Percentiles rank a stretch among this genome's conserved stretches.
phyloP scores from a whole-genome alignment of 2,113 vertebrate genomes.

The Charadrius vociferus region DNA sequence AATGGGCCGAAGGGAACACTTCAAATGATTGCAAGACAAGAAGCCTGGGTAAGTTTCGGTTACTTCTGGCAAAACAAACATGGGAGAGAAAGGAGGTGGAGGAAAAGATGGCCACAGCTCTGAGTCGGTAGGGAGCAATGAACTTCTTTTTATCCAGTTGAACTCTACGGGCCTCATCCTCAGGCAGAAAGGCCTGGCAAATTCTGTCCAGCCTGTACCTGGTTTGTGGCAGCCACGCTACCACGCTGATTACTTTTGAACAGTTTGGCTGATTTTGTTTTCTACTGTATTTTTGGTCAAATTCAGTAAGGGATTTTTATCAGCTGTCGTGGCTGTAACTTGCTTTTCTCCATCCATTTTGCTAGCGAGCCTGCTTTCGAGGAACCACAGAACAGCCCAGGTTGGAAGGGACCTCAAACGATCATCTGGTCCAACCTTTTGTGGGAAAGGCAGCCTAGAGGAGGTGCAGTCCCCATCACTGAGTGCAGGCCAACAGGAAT shows the following conservation, averaged over 20 bases:
- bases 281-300: neutral
- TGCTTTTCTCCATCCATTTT: neutral
- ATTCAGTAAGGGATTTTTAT: neutral
- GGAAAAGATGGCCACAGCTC: neutral
- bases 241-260: neutral
- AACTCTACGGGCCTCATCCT: neutral
- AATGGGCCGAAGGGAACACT: neutral
- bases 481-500: neutral
- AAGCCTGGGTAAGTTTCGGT: neutral
- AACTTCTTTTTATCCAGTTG: neutral
- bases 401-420: neutral
- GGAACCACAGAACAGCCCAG: neutral
- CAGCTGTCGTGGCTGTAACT: neutral
- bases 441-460: neutral
- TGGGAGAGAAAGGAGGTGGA: neutral
- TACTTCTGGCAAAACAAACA: neutral
- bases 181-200: neutral
- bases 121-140: neutral
- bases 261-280: neutral
- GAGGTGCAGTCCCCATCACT: neutral
- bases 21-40: neutral
- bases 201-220: neutral
- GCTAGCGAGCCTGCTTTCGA: neutral
- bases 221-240: neutral
- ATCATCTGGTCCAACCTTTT: neutral